Evolutionary conservation across 2,888 invertebrate species (phyloP).

Genomic region (Lasioglossum villosulum): DNA sequence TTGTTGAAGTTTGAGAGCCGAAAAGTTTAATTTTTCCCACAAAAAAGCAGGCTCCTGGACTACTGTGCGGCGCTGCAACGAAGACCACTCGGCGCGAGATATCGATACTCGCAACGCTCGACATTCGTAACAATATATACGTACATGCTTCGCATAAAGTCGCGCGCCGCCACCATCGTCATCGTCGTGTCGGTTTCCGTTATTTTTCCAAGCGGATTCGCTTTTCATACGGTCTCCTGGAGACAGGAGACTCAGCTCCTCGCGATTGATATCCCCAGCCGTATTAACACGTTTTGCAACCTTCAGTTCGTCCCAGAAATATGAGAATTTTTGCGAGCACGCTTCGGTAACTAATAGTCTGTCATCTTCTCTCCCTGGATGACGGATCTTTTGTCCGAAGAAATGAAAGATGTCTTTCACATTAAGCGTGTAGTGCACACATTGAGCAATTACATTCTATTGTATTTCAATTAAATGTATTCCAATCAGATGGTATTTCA

Average conservation of each 20-base stretch:
- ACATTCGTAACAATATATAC: neutral
- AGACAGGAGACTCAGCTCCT: neutral
- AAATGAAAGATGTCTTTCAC: neutral
- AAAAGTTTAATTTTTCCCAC: no score
- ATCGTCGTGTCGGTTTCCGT: neutral
- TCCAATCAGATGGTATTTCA: no score
- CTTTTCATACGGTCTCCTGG: no score
- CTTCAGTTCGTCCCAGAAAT: neutral
- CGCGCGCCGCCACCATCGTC: neutral
- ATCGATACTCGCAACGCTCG: no score
- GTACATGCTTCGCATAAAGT: neutral
- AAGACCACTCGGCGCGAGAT: no score
- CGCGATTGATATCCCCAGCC: conserved; percentile 6
- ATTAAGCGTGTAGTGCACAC: no score
- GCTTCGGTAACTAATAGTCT: neutral
- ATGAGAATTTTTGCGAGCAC: neutral
- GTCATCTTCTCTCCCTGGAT: neutral
- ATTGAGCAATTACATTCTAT: no score
- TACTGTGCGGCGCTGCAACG: neutral
- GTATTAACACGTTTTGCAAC: neutral
- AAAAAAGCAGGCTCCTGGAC: no score
- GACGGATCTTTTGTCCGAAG: neutral
- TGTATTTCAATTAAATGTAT: no score
- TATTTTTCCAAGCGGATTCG: neutral
- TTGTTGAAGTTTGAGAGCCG: neutral